Percentiles rank a stretch among this genome's conserved stretches.
Conservation (phyloP, 2,888 invertebrate species). For the Calliphora vomitoria region DNA sequence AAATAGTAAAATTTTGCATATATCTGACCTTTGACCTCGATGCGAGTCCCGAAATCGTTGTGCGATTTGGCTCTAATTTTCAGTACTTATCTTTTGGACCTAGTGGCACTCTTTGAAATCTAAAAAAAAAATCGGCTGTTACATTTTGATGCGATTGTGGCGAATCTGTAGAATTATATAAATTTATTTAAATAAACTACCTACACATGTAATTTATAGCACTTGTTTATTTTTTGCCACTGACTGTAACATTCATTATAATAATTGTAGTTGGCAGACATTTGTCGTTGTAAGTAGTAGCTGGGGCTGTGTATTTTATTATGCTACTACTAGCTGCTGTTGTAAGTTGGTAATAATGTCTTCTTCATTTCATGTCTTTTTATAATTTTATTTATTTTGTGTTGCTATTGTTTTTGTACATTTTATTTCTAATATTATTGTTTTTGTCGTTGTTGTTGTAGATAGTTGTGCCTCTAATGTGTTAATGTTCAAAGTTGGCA, state of each 20-base stretch:
- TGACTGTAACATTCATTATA: slow-evolving; percentile 30
- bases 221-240: slow-evolving; percentile 19
- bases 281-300: slow-evolving; percentile 25
- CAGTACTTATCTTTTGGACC: too few species aligned
- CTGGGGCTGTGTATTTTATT: slow-evolving; percentile 32
- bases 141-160: too few species aligned
- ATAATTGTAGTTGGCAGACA: slow-evolving; percentile 38
- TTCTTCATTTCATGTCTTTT: slow-evolving; percentile 60
- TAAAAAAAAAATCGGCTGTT: too few species aligned
- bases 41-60: too few species aligned
- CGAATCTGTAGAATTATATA: too few species aligned
- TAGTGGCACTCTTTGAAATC: too few species aligned
- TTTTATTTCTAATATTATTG: slow-evolving; percentile 20
- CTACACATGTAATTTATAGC: too few species aligned
- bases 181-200: too few species aligned
- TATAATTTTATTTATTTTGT: slow-evolving; percentile 17
- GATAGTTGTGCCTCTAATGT: slow-evolving; percentile 38
- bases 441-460: not conserved
- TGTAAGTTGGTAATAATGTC: slow-evolving; percentile 50
- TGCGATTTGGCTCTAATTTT: too few species aligned
- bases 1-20: too few species aligned
- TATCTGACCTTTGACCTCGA: too few species aligned
- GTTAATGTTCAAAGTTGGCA: slow-evolving; percentile 65
- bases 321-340: slow-evolving; percentile 34
- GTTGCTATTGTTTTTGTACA: not conserved